These are phyloP conservation scores for Trididemnum miniatum DNA, from an alignment of 23 tunicate genomes.

Conservation along the genomic window DNA sequence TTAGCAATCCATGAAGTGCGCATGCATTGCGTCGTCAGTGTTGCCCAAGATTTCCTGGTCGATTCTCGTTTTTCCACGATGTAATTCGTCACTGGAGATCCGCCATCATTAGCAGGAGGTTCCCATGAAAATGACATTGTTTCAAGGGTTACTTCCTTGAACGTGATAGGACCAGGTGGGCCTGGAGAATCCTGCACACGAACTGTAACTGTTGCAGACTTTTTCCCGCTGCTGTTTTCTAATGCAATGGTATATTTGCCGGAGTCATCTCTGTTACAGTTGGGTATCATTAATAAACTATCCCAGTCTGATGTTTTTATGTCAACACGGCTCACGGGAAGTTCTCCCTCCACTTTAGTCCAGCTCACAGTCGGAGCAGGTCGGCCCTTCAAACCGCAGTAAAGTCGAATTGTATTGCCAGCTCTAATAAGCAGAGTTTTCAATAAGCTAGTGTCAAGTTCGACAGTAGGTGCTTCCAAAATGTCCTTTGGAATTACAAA, in stretches of 20 bases:
- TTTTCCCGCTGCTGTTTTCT: conserved; percentile 78
- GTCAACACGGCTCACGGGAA: conserved; percentile 65
- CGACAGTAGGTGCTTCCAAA: conserved; percentile 59
- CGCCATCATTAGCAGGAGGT: conserved; percentile 87
- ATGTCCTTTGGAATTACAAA: conserved; percentile 69
- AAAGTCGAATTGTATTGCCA: conserved; percentile 66
- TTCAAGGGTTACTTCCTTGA: conserved; percentile 64
- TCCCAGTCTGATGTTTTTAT: conserved; percentile 84
- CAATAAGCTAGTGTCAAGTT: conserved; percentile 51
- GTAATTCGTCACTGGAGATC: conserved; percentile 73
- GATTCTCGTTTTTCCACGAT: conserved; percentile 91
- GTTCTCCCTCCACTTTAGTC: conserved; percentile 78
- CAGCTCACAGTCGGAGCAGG: conserved; percentile 87
- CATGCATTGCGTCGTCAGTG: conserved; percentile 76
- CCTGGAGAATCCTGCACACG: conserved; percentile 96
- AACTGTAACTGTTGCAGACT: conserved; percentile 75
- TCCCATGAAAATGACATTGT: conserved; percentile 74
- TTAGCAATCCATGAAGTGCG: conserved; percentile 69
- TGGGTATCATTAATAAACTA: conserved; percentile 62
- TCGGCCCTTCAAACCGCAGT: conserved; percentile 66
- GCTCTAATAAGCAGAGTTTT: conserved; percentile 71
- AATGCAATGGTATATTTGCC: conserved; percentile 72
- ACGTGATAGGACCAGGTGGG: conserved; percentile 62
- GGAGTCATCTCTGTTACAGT: conserved; percentile 87
- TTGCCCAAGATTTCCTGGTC: conserved; percentile 84